Conservation (phyloP, 2,113 vertebrate species). For the Microtus pennsylvanicus region DNA sequence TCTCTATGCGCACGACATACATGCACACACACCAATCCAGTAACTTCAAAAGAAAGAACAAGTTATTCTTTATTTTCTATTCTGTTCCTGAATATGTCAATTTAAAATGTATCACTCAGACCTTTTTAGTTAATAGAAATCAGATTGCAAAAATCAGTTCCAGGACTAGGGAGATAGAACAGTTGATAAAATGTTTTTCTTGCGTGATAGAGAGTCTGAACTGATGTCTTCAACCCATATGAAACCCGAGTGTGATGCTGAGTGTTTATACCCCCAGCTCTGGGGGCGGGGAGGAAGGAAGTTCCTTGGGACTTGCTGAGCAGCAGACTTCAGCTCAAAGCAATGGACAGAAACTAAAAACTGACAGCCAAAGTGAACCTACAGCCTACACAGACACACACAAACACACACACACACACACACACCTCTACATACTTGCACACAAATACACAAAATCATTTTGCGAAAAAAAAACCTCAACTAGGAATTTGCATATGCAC, state of each 20-base stretch:
- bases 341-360: background rate
- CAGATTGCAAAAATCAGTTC: background rate
- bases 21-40: background rate
- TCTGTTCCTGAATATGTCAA: background rate
- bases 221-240: background rate
- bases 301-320: background rate
- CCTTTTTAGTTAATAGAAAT: background rate
- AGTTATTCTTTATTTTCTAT: background rate
- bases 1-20: background rate
- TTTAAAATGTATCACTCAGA: background rate
- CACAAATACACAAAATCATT: background rate
- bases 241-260: background rate
- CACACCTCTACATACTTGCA: background rate
- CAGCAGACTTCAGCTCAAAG: background rate
- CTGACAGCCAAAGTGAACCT: background rate
- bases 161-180: background rate
- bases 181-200: background rate
- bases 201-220: background rate
- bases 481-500: background rate
- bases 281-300: accelerated
- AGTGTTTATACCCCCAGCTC: background rate
- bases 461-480: constrained; percentile 3
- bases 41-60: background rate
- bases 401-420: background rate
- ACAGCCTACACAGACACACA: background rate